A percentile compares a stretch with the other conserved stretches of the same genome.
These are phyloP conservation scores for Lacerta agilis DNA, from an alignment of 2,797 vertebrate genomes.

Conservation along the genomic window DNA sequence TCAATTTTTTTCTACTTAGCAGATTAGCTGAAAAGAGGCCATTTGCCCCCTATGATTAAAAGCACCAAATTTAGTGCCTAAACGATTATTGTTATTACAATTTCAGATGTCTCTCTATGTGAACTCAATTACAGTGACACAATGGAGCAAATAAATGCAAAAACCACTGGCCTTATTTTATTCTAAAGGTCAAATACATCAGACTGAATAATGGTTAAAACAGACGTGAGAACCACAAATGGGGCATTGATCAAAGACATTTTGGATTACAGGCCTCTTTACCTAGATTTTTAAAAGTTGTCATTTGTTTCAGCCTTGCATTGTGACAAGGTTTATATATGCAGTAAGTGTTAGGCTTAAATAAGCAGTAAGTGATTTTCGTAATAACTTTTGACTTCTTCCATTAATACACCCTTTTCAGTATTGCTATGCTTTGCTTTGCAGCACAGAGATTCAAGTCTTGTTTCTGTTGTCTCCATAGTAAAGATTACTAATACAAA, in stretches of 20 bases:
- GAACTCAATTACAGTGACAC: slow-evolving; percentile 70
- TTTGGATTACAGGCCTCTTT: slow-evolving; percentile 71
- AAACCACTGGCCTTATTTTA: slow-evolving; percentile 79
- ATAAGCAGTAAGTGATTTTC: slow-evolving; percentile 42
- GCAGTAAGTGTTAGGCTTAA: slow-evolving; percentile 30
- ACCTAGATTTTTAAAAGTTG: slow-evolving; percentile 59
- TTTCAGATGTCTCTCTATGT: slow-evolving; percentile 60
- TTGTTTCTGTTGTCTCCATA: slow-evolving; percentile 36
- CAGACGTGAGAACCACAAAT: slow-evolving; percentile 76
- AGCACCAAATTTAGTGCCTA: slow-evolving; percentile 18
- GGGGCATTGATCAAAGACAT: slow-evolving; percentile 71
- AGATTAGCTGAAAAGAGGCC: slow-evolving; percentile 44
- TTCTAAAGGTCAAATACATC: slow-evolving; percentile 79
- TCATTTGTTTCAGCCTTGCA: slow-evolving; percentile 57
- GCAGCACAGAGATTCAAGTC: neutral
- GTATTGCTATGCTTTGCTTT: slow-evolving; percentile 17
- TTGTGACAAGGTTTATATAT: slow-evolving; percentile 51
- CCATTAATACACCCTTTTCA: slow-evolving; percentile 20
- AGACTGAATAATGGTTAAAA: slow-evolving; percentile 79
- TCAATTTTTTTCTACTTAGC: slow-evolving; percentile 27
- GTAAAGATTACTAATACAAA: slow-evolving; percentile 21
- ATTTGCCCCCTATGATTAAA: slow-evolving; percentile 27
- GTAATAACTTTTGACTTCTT: slow-evolving; percentile 55
- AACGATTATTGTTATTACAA: slow-evolving; percentile 54
- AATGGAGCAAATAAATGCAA: slow-evolving; percentile 78